phyloP scores from a whole-genome alignment of 1,140 invertebrate genomes.

The Leptestheria dahalacensis region DNA sequence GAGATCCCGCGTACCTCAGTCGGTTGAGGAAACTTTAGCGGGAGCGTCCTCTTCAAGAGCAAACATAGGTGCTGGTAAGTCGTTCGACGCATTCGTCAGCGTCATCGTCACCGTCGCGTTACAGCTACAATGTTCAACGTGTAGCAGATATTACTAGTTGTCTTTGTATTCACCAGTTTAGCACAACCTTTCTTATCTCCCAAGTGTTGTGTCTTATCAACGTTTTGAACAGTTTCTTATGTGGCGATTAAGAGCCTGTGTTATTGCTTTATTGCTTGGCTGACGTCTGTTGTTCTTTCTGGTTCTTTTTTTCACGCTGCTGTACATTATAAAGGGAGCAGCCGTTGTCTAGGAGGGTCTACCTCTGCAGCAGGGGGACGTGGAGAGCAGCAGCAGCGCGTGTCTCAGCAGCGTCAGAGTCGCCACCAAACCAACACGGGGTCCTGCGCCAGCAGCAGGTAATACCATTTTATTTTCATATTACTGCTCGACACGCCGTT shows the following conservation, averaged over 20 bases:
- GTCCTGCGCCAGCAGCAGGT: conserved; percentile 58
- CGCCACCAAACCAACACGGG: conserved; percentile 41
- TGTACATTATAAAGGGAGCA: not conserved
- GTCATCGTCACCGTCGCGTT: too few species aligned
- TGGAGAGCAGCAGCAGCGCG: conserved; percentile 18
- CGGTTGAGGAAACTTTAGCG: not conserved
- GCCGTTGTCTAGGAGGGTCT: conserved; percentile 11
- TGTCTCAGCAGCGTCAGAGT: conserved; percentile 24
- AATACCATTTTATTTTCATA: too few species aligned
- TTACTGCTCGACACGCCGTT: too few species aligned
- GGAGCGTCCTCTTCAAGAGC: conserved; percentile 8
- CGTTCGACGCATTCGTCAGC: not conserved
- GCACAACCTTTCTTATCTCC: too few species aligned
- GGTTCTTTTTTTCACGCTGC: not conserved
- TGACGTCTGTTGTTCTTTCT: not conserved
- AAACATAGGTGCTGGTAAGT: conserved; percentile 13
- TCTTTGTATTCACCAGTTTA: too few species aligned
- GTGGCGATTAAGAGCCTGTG: too few species aligned
- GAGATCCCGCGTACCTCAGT: not conserved
- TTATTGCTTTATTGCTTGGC: too few species aligned
- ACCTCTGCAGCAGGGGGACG: conserved; percentile 5
- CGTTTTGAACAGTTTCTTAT: too few species aligned
- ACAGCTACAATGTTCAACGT: too few species aligned
- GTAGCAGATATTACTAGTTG: too few species aligned
- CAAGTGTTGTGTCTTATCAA: too few species aligned